These are phyloP conservation scores for Diglossa brunneiventris DNA, from an alignment of 2,113 vertebrate genomes.

Conservation along the genomic window DNA sequence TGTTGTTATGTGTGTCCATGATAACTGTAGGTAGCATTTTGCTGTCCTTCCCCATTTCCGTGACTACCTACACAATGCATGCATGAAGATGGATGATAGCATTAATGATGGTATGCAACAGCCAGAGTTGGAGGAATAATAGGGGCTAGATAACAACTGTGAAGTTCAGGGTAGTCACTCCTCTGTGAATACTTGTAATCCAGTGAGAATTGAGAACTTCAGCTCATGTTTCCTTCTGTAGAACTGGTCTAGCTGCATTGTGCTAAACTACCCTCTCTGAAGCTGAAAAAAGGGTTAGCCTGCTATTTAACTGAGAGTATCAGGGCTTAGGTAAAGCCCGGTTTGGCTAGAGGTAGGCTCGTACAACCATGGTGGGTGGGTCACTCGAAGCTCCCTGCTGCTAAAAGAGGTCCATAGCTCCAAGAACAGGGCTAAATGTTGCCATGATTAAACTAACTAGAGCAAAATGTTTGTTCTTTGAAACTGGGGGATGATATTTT, in stretches of 20 bases:
- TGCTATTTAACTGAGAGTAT: not conserved
- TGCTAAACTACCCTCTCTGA: not conserved
- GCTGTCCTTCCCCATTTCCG: not conserved
- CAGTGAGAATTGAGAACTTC: not conserved
- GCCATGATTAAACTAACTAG: not conserved
- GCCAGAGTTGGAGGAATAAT: not conserved
- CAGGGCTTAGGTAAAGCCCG: not conserved
- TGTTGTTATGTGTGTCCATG: not conserved
- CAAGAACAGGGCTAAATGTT: not conserved
- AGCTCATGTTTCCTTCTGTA: not conserved
- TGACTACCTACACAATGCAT: not conserved
- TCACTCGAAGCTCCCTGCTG: not conserved
- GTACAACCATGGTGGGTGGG: not conserved
- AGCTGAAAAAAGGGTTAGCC: not conserved
- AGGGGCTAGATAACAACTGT: not conserved
- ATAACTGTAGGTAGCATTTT: not conserved
- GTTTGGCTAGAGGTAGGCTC: not conserved
- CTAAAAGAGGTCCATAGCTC: not conserved
- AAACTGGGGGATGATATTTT: constrained; percentile 9
- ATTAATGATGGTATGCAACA: not conserved
- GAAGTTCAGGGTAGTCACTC: not conserved
- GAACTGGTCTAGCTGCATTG: not conserved
- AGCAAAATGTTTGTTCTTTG: constrained; percentile 13
- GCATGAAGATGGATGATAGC: not conserved
- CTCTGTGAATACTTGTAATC: not conserved